Percentiles rank a stretch among this genome's conserved stretches.
Conservation (phyloP, 2,888 invertebrate genomes). For the Cantharis rustica region DNA sequence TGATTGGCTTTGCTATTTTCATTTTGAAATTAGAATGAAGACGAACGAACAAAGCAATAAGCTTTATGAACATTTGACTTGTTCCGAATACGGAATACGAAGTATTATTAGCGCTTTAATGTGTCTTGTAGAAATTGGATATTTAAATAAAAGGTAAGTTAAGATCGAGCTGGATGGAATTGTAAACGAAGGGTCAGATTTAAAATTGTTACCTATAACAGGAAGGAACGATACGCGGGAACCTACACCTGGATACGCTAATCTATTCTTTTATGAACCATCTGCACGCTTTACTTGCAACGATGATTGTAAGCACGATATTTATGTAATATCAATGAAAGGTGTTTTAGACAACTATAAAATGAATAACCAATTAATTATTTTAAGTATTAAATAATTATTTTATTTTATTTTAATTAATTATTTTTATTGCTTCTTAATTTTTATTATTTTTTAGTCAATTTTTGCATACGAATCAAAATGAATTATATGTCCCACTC, state of each 20-base stretch:
- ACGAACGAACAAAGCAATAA: constrained; percentile 10
- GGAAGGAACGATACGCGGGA: constrained; percentile 38
- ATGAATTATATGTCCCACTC: too few relatives aligned
- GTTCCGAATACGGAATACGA: constrained; percentile 14
- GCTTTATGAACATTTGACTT: constrained; percentile 15
- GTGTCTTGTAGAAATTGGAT: constrained; percentile 22
- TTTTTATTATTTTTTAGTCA: not conserved
- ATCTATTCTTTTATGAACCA: constrained; percentile 47
- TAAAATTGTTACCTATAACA: constrained; percentile 29
- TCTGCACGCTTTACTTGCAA: constrained; percentile 45
- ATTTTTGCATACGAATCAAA: not conserved
- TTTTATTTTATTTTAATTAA: too few relatives aligned
- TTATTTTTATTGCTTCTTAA: not conserved
- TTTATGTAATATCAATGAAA: constrained; percentile 39
- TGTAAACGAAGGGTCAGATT: constrained; percentile 40
- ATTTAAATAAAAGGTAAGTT: constrained; percentile 26
- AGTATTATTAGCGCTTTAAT: constrained; percentile 19
- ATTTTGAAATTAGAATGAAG: constrained; percentile 22
- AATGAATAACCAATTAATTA: not conserved
- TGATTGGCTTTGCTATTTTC: constrained; percentile 21
- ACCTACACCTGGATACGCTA: constrained; percentile 43
- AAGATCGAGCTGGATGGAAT: constrained; percentile 20
- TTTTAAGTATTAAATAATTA: too few relatives aligned
- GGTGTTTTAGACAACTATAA: constrained; percentile 21
- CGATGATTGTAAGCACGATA: constrained; percentile 50